Evolutionary conservation across 2,888 invertebrate genomes (phyloP), one percentile per base, ranked within the genome.

Genomic region (Drosophila atripex): DNA sequence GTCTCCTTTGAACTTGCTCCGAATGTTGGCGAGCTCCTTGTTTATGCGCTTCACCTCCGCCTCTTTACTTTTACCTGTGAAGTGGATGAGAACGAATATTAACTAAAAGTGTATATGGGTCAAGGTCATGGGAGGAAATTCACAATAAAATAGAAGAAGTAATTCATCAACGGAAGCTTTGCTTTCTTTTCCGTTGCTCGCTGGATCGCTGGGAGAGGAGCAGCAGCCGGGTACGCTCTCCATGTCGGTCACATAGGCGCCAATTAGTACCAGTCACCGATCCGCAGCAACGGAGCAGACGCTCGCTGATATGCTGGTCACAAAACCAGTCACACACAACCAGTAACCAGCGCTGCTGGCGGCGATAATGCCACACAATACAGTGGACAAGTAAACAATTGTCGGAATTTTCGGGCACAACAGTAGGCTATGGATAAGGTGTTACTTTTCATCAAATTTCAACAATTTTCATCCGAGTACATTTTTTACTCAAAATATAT

Each of bases 1-100:
- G 92, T 99, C 99, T 73, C 99, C 99, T 95, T 99, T 99, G 92
- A 99, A 99, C 94, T 99, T 99, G 91, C 98, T 98, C 77, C 99
- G 94, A 91, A 99, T 99, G 92, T 99, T 99, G 63, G 99, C 99
- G 90, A 99, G 92, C 92, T 99, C 99, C 93, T 99, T 99, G 92
- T 99, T 99, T 92, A 99, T 99, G 91, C 99, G 95, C 92, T 99
- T 99, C 80, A 99, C 97, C 93, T 99, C 99, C 50, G 99, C 99
- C 93, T 99, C 99, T 94, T 99, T 99, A 92, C 99, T 99, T 94
- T 99, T 97, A 92, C 97, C 97, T 97, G 85, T 23, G 30, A 41
- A 18, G n/a, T 21, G 23, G 1, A 6, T 1, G 0, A 9, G 1
- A 5, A 3, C 16, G 46, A 12, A 18, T 18, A 46, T 61, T 46